These are phyloP conservation scores for Prosopocoilus inquinatus DNA, from an alignment of 2,888 invertebrate species.

Conservation along the genomic window DNA sequence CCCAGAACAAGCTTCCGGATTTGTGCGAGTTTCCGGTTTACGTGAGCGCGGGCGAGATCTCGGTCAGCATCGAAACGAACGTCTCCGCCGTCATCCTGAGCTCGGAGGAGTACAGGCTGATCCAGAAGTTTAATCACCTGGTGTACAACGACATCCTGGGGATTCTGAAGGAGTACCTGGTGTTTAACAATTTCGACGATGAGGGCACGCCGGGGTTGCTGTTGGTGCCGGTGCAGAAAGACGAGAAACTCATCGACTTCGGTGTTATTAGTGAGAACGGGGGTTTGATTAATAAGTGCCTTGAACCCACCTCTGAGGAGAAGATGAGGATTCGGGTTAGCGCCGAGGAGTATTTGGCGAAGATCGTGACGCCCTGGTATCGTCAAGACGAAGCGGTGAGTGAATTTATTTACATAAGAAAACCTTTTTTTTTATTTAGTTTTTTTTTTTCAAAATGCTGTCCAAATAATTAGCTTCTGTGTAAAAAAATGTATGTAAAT, in stretches of 20 bases:
- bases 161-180: constrained; percentile 61
- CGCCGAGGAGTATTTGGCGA: constrained; percentile 63
- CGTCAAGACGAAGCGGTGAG: constrained; percentile 53
- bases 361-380: constrained; percentile 88
- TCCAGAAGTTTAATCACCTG: constrained; percentile 68
- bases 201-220: constrained; percentile 33
- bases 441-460: no score
- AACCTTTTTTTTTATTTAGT: no score
- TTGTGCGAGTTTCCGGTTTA: constrained; percentile 73
- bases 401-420: constrained; percentile 14
- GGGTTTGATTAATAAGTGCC: constrained; percentile 46
- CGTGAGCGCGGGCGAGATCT: constrained; percentile 62
- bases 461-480: no score
- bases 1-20: constrained; percentile 58
- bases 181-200: constrained; percentile 56
- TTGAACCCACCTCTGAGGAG: constrained; percentile 52
- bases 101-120: constrained; percentile 51
- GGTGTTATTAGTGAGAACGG: constrained; percentile 53
- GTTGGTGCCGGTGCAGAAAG: constrained; percentile 11
- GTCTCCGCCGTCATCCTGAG: constrained; percentile 51
- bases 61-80: constrained; percentile 56
- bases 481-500: no score
- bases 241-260: constrained; percentile 60
- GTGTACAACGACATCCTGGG: constrained; percentile 71
- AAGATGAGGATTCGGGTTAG: constrained; percentile 55